These are phyloP conservation scores for Polietes domitor DNA, from an alignment of 2,888 invertebrate species.

Conservation along the genomic window DNA sequence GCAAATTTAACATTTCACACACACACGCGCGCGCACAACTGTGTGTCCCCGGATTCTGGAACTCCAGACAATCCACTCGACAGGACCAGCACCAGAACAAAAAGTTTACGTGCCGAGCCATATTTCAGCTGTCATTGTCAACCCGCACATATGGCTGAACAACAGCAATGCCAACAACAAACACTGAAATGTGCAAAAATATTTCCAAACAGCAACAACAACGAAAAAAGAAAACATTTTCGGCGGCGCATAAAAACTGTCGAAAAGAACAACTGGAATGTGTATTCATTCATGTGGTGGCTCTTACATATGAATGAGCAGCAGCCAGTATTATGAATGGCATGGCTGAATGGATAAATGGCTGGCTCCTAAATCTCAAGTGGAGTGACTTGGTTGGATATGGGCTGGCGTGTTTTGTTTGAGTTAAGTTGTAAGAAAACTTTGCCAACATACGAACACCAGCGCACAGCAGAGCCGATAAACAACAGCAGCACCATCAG, in stretches of 20 bases:
- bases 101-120: constrained; percentile 26
- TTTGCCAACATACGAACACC: background rate
- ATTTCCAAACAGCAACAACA: too few species aligned
- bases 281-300: constrained; percentile 3
- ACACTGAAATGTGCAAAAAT: background rate
- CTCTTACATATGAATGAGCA: constrained; percentile 12
- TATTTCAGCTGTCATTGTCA: constrained; percentile 47
- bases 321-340: background rate
- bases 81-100: constrained; percentile 4
- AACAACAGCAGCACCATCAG: constrained; percentile 17
- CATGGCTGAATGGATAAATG: background rate
- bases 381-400: constrained; percentile 1
- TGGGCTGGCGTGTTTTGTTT: background rate
- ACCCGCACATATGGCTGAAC: constrained; percentile 37
- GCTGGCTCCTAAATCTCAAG: background rate
- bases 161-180: constrained; percentile 12
- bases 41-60: background rate
- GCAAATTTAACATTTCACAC: background rate
- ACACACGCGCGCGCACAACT: background rate
- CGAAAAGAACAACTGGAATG: background rate
- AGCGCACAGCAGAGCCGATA: constrained; percentile 16
- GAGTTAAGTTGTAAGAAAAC: constrained; percentile 8
- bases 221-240: background rate
- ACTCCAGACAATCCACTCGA: background rate
- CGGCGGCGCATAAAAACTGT: background rate